Evolutionary conservation across 1,140 invertebrate species (phyloP), one percentile per base, ranked within the genome.

Genomic region (Agrypnia vestita): DNA sequence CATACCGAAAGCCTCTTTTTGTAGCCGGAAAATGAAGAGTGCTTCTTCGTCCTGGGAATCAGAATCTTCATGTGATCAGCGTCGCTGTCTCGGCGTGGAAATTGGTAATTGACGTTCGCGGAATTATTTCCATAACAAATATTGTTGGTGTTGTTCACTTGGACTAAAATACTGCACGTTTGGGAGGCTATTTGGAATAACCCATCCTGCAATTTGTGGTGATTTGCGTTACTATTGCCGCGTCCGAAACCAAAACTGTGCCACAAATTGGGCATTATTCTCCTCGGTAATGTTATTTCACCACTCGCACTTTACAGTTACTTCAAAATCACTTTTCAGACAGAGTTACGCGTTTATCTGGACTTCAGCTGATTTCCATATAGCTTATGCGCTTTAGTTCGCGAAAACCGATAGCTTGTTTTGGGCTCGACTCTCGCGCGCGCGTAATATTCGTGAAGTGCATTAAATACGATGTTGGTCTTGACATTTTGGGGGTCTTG

Each of bases 91-190:
- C 87, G 88, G 8, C 87, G 86, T 9, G 86, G 86, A 51, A 90
- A 89, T 59, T 90, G 89, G 84, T 92, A 92, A 76, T 92, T 90
- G 78, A 93, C 90, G 84, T 92, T 93, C 25, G 90, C 88, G 44
- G 91, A 88, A 78, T 91, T 91, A 82, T 92, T 90, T 72, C 92
- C 93, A 84, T 92, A 91, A 82, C 92, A 93, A 51, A 94, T 93
- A 84, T 94, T 94, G 86, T 94, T 93, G 56, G 93, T 94, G 84
- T 94, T 94, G 85, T 94, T 94, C 49, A 94, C 92, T 90, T 94
- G 93, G 21, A 94, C 92, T 47, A 94, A 88, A 81, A 94, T 92
- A 84, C 92, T 93, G 82, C 93, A 94, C 76, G 93, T 93, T 85
- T 94, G 93, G 0, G 93, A 93, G 1, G 93, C 93, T 69, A 94